These are phyloP conservation scores for Zaprionus kolodkinae DNA, from an alignment of 1,140 invertebrate genomes.

Conservation along the genomic window DNA sequence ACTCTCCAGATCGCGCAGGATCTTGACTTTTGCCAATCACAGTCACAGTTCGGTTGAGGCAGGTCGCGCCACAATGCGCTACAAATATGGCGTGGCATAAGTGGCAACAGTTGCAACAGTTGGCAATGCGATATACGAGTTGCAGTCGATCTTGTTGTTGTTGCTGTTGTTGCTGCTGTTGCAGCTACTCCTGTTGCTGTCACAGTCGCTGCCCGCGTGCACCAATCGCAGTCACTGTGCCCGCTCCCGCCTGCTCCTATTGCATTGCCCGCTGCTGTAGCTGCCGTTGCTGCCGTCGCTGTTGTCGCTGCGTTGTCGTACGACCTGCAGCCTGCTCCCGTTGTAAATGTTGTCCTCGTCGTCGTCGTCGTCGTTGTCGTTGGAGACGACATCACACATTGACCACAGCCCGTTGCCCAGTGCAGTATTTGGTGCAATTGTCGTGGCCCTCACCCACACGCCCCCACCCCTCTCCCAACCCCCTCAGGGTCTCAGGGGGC, in stretches of 20 bases:
- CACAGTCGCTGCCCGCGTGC: constrained; percentile 36
- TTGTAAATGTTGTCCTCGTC: constrained; percentile 74
- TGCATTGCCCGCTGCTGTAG: constrained; percentile 15
- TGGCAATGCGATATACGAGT: constrained; percentile 42
- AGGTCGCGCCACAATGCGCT: constrained; percentile 31
- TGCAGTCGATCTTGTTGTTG: constrained; percentile 23
- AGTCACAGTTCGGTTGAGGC: constrained; percentile 3
- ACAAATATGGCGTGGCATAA: constrained; percentile 49
- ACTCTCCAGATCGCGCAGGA: not conserved
- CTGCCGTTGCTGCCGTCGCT: constrained; percentile 13
- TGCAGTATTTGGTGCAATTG: constrained; percentile 65
- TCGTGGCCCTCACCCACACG: constrained; percentile 28
- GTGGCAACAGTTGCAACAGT: constrained; percentile 20
- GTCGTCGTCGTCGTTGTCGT: constrained; percentile 49
- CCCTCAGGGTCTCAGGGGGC: constrained; percentile 1
- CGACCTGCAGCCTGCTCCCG: constrained; percentile 75
- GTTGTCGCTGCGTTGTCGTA: constrained; percentile 27
- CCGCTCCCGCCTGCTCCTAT: not conserved
- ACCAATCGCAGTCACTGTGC: constrained; percentile 52
- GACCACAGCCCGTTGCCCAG: constrained; percentile 40
- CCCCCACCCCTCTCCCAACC: not conserved
- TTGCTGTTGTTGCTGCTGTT: constrained; percentile 8
- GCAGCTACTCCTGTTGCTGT: constrained; percentile 8
- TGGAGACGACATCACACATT: constrained; percentile 76
- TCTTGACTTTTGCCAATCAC: constrained; percentile 47